Conservation (phyloP, 2,888 invertebrate species). For the Pimpla rufipes region DNA sequence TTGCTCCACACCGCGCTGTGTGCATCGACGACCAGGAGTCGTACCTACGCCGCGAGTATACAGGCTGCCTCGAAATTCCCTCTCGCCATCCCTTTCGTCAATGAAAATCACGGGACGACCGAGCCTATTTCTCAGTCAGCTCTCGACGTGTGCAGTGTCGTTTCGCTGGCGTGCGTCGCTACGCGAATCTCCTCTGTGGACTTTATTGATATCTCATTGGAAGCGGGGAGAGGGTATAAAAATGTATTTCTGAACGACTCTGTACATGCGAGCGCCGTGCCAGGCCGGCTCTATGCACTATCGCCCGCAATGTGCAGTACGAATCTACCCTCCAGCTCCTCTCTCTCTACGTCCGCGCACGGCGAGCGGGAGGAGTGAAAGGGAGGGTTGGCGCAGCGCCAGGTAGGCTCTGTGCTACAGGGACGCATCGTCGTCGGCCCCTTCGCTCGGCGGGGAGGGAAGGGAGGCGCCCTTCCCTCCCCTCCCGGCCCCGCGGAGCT, state of each 20-base stretch:
- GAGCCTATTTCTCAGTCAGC: background rate
- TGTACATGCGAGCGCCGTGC: conserved; percentile 57
- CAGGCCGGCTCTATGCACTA: conserved; percentile 75
- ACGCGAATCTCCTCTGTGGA: background rate
- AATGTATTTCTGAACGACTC: conserved; percentile 55
- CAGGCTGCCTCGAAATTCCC: conserved; percentile 47
- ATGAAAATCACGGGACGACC: background rate
- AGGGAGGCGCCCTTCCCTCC: background rate
- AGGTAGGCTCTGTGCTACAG: conserved; percentile 79
- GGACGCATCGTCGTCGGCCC: conserved; percentile 63
- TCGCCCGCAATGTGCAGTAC: conserved; percentile 68
- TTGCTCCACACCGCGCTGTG: conserved; percentile 53
- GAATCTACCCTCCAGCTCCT: conserved; percentile 70
- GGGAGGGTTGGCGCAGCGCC: conserved; percentile 80
- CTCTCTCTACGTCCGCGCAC: conserved; percentile 59
- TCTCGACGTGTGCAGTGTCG: too few species aligned
- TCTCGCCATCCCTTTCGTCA: background rate
- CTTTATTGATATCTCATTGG: conserved; percentile 35
- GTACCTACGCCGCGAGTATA: conserved; percentile 39
- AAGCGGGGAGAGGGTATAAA: background rate
- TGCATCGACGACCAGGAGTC: conserved; percentile 56
- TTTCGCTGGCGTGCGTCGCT: background rate
- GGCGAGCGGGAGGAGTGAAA: conserved; percentile 58
- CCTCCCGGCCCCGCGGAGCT: background rate
- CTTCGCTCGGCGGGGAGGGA: too few species aligned